Base-by-base conservation (phyloP, 2,113 vertebrate genomes). In the Motacilla tschutschensis region DNA sequence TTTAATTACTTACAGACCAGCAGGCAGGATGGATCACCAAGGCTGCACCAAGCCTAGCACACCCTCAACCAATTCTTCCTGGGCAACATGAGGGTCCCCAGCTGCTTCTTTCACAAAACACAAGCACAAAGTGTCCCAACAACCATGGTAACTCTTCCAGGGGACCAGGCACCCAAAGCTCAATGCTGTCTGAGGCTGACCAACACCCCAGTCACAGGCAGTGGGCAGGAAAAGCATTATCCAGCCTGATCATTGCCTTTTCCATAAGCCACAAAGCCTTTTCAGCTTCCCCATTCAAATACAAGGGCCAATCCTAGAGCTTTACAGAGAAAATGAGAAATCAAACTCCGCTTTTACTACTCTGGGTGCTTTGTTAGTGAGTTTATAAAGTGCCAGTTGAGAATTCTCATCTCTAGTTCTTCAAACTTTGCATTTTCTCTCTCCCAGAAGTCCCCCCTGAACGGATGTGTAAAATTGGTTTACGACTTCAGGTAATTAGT, bases 141-240 rank as follows among this genome's bases (percentile, higher is more conserved):
- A 66, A 5, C 14, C 8, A 1, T 0, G 0, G 3, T 10, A 28
- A 28, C 21, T 26, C 26, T 47, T 47, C 19, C 8, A 5, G 31
- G 53, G 31, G 12, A 83, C 13, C 17, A 70, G 40, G 33, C 19
- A 43, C 8, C 8, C 9, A 10, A 14, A 47, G 24, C 21, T 48
- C 33, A 8, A 0, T 8, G 20, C 21, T 55, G 7, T 25, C 48
- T 18, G 62, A 46, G 40, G 33, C 57, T 40, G 40, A 63, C 35
- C 11, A 25, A 7, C 8, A 28, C 18, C 6, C 29, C 1, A n/a
- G 48, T 24, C 53, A 71, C 22, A 64, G 26, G 6, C 40, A 76
- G 65, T 2, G 2, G 6, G 25, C 25, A 77, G 40, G 10, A 70
- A 31, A 54, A 5, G 5, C 41, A 16, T 22, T 55, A 55, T 59